Evolutionary conservation across 2,113 vertebrate species (phyloP).

Genomic region (Plecturocebus donacophilus): DNA sequence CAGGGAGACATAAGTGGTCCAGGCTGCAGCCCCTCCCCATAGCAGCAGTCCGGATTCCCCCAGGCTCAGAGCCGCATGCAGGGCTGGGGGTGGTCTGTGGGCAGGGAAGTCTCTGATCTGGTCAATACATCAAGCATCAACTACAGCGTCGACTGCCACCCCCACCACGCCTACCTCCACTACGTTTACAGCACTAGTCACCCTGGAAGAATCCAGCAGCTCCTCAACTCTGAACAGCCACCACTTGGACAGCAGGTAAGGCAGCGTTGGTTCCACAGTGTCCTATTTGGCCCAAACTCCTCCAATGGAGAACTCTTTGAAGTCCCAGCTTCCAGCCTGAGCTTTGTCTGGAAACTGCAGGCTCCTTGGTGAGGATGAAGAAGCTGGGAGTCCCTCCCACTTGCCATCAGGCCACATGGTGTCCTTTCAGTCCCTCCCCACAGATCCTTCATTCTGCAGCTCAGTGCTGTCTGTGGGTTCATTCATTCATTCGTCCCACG

Average conservation of each 20-base stretch:
- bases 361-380: background rate
- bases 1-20: background rate
- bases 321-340: background rate
- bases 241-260: background rate
- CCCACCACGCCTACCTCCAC: background rate
- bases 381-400: background rate
- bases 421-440: too few species aligned
- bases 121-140: constrained; percentile 25
- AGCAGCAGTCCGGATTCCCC: background rate
- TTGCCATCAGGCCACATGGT: background rate
- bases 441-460: background rate
- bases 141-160: background rate
- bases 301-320: background rate
- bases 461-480: background rate
- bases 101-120: background rate
- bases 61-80: background rate
- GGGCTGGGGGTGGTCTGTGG: background rate
- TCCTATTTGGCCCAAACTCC: background rate
- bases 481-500: background rate
- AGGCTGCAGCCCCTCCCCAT: rapidly evolving
- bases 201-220: rapidly evolving
- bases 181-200: background rate
- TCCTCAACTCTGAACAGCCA: rapidly evolving
- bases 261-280: rapidly evolving
- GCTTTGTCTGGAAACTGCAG: too few species aligned